Percentiles rank a stretch among this genome's conserved stretches.
These are phyloP conservation scores for Loxodonta africana DNA, from an alignment of 2,113 vertebrate species.

Conservation along the genomic window DNA sequence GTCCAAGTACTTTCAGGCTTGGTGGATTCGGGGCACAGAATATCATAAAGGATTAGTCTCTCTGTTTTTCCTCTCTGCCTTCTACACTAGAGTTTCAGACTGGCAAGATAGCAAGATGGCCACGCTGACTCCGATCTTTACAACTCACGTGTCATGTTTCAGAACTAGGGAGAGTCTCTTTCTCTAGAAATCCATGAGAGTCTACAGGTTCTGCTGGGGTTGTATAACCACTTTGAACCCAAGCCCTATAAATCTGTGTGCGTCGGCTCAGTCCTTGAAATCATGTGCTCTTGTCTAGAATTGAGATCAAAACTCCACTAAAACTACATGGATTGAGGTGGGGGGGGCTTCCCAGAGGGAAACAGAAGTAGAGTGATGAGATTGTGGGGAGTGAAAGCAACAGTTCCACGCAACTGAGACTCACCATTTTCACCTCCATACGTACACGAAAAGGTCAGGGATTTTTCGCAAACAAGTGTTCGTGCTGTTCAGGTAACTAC, in stretches of 20 bases:
- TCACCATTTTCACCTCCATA: too few relatives aligned
- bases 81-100: neutral
- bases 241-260: neutral
- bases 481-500: neutral
- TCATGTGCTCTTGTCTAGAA: neutral
- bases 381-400: neutral
- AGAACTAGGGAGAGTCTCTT: neutral
- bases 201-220: neutral
- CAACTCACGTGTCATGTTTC: neutral
- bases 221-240: neutral
- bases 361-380: neutral
- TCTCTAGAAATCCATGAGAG: neutral
- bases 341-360: neutral
- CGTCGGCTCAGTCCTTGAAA: neutral
- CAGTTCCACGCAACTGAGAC: neutral
- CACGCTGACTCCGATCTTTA: neutral
- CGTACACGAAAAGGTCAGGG: neutral
- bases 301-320: neutral
- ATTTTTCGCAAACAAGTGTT: neutral
- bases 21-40: neutral
- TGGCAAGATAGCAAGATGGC: neutral
- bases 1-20: neutral
- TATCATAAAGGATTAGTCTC: neutral
- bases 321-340: neutral
- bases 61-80: neutral